Percentiles rank a stretch among this genome's conserved stretches.
These are phyloP conservation scores for Chrosomus eos DNA, from an alignment of 2,797 vertebrate species.

Conservation along the genomic window DNA sequence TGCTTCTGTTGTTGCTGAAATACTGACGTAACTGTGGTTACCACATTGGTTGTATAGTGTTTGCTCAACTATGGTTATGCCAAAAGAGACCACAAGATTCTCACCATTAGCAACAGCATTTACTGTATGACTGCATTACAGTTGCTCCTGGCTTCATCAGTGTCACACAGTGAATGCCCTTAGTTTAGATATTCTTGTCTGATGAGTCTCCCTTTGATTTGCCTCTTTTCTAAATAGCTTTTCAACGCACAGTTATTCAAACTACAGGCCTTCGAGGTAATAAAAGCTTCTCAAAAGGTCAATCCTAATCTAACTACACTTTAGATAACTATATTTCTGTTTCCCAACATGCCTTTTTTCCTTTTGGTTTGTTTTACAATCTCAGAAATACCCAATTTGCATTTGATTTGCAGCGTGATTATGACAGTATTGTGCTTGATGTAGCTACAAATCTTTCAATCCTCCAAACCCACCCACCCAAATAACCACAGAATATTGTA, in stretches of 20 bases:
- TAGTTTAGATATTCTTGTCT: conserved; percentile 67
- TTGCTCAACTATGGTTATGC: background rate
- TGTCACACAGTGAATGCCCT: conserved; percentile 36
- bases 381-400: conserved; percentile 13
- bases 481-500: conserved; percentile 28
- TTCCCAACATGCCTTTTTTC: background rate
- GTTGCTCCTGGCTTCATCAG: background rate
- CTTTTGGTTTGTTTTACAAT: conserved; percentile 33
- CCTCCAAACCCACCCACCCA: background rate
- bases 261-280: conserved; percentile 84
- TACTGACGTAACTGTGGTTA: background rate
- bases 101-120: background rate
- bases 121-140: conserved; percentile 18
- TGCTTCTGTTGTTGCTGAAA: conserved; percentile 10
- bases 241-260: conserved; percentile 81
- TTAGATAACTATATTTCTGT: conserved; percentile 68
- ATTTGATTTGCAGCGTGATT: conserved; percentile 12
- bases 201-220: conserved; percentile 80
- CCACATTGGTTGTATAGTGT: conserved; percentile 6
- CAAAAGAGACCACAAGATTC: conserved; percentile 8
- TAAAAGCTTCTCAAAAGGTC: conserved; percentile 72
- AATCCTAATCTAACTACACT: conserved; percentile 75
- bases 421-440: conserved; percentile 16
- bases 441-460: conserved; percentile 22
- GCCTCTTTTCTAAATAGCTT: conserved; percentile 88